phyloP scores from a whole-genome alignment of 2,888 invertebrate species.

The Cerceris ruficornis region DNA sequence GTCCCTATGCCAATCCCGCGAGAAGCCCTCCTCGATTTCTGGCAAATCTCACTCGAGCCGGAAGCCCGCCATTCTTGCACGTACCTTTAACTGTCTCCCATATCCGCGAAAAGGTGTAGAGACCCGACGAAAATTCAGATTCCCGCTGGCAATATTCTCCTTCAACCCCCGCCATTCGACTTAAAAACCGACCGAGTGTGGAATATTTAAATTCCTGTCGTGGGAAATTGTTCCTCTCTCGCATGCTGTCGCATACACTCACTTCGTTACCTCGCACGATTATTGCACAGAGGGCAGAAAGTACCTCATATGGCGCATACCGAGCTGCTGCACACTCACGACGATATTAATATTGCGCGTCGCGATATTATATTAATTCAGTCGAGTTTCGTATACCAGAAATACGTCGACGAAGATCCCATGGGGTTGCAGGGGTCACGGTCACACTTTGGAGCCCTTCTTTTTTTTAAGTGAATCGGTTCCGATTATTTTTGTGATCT shows the following conservation, averaged over 20 bases:
- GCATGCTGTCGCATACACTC: constrained; percentile 48
- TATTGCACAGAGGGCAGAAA: constrained; percentile 58
- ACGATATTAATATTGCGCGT: constrained; percentile 66
- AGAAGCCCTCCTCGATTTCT: constrained; percentile 32
- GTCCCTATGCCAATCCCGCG: constrained; percentile 7
- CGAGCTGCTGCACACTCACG: constrained; percentile 51
- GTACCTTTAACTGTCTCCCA: constrained; percentile 16
- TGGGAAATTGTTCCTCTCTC: constrained; percentile 55
- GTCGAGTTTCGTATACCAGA: neutral
- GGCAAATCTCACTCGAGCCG: constrained; percentile 22
- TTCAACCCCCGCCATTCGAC: constrained; percentile 13
- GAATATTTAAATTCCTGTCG: constrained; percentile 64
- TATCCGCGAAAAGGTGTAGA: constrained; percentile 2
- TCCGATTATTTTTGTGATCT: no score
- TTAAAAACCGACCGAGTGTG: constrained; percentile 44
- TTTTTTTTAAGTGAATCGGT: no score
- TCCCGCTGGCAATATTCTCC: constrained; percentile 14
- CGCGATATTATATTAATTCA: constrained; percentile 64
- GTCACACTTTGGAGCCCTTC: no score
- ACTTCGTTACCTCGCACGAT: constrained; percentile 67
- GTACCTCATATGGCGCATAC: constrained; percentile 67
- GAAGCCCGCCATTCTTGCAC: constrained; percentile 19
- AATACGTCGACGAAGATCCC: no score
- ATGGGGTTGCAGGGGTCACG: no score
- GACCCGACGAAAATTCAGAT: constrained; percentile 34